These are phyloP conservation scores for Microtus ochrogaster DNA, from an alignment of 2,113 vertebrate species.

Conservation along the genomic window DNA sequence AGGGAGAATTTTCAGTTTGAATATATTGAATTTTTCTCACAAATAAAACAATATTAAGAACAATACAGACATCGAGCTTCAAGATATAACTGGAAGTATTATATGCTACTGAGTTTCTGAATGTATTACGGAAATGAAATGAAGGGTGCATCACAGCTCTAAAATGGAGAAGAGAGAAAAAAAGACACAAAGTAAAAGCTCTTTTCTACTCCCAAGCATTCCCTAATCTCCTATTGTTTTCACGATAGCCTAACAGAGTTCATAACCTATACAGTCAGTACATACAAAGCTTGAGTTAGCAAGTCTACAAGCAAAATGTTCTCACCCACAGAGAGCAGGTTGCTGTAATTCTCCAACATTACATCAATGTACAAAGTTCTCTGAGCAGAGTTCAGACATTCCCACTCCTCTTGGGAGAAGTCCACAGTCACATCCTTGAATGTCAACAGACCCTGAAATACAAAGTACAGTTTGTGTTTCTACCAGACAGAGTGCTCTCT, in stretches of 20 bases:
- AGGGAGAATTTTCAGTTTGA: background rate
- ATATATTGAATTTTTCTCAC: background rate
- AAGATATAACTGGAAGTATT: background rate
- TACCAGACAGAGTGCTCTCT: background rate
- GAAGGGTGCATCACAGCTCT: background rate
- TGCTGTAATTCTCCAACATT: background rate
- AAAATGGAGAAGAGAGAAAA: background rate
- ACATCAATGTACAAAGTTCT: background rate
- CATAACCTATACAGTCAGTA: background rate
- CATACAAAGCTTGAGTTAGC: background rate
- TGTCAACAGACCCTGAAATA: background rate
- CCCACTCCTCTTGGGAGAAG: background rate
- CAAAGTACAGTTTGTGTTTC: background rate
- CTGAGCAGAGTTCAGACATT: background rate
- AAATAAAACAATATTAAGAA: background rate
- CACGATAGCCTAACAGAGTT: background rate
- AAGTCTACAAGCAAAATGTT: background rate
- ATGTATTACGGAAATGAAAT: background rate
- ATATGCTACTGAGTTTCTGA: background rate
- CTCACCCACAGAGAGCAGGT: background rate
- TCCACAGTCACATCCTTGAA: background rate
- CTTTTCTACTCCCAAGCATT: background rate
- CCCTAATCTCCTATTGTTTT: background rate
- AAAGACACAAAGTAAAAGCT: background rate
- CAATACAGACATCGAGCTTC: background rate